Conservation (phyloP, 1,140 invertebrate genomes). For the Colletes gigas region DNA sequence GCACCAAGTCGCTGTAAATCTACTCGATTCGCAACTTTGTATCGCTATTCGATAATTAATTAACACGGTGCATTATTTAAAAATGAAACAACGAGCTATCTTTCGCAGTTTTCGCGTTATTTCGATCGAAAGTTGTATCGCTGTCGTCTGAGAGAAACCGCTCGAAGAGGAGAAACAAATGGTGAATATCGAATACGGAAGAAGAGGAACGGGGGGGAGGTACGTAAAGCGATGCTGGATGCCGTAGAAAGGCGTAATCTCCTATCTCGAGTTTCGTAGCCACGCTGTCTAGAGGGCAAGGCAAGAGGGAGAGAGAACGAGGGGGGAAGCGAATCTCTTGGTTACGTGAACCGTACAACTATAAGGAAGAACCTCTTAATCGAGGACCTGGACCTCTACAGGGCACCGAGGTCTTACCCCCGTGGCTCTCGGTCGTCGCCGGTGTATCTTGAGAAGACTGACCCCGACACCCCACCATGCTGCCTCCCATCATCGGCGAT, state of each 20-base stretch:
- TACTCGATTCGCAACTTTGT: no score
- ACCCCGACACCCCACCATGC: slow-evolving; percentile 55
- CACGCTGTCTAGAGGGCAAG: slow-evolving; percentile 68
- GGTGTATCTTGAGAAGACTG: slow-evolving; percentile 66
- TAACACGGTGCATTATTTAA: no score
- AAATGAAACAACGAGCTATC: no score
- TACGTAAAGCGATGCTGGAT: background rate
- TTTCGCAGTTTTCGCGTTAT: no score
- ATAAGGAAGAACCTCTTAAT: slow-evolving; percentile 75
- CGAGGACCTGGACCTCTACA: slow-evolving; percentile 72
- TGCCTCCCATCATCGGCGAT: slow-evolving; percentile 49
- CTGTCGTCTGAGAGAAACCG: background rate
- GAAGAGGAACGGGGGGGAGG: background rate
- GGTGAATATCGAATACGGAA: background rate
- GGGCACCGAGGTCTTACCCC: slow-evolving; percentile 71
- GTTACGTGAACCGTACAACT: slow-evolving; percentile 51
- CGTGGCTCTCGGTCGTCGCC: slow-evolving; percentile 47
- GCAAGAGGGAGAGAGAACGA: background rate
- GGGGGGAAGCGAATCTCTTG: slow-evolving; percentile 33
- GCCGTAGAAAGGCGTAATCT: slow-evolving; percentile 19
- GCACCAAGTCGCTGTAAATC: no score
- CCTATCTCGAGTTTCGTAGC: slow-evolving; percentile 61
- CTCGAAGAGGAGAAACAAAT: background rate
- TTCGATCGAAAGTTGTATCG: no score
- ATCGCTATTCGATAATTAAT: no score